Percentiles rank a stretch among this genome's conserved stretches.
Evolutionary conservation across 2,888 invertebrate species (phyloP).

Genomic region (Sphinx pinastri): DNA sequence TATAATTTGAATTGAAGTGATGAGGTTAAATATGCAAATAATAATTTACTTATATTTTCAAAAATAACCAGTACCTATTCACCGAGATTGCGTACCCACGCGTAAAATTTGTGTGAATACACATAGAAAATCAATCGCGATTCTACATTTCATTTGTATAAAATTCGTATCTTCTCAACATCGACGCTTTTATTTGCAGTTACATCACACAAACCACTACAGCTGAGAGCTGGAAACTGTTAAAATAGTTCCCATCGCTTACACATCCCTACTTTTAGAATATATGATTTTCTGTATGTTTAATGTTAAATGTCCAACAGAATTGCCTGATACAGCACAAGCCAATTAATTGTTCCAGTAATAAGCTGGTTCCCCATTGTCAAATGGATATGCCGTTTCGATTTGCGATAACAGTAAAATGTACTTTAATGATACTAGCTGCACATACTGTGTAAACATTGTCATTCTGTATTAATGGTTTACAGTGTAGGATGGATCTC

Average conservation of each 20-base stretch:
- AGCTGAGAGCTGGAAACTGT: neutral
- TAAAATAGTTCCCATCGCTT: neutral
- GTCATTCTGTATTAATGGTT: constrained; percentile 69
- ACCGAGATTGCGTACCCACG: too few species aligned
- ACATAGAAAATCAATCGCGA: too few species aligned
- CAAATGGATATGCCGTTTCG: constrained; percentile 74
- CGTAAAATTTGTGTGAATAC: too few species aligned
- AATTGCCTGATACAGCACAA: neutral
- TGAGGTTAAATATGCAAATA: too few species aligned
- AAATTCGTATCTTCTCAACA: too few species aligned
- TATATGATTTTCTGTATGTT: neutral
- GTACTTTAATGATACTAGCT: constrained; percentile 66
- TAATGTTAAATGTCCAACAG: neutral
- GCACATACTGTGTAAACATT: constrained; percentile 70
- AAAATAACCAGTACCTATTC: too few species aligned
- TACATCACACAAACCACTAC: too few species aligned
- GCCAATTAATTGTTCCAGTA: constrained; percentile 43
- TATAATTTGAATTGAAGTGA: too few species aligned
- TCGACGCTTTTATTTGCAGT: too few species aligned
- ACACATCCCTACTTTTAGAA: neutral
- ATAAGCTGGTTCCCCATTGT: constrained; percentile 60
- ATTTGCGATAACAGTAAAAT: constrained; percentile 80
- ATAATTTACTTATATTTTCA: too few species aligned
- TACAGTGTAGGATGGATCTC: constrained; percentile 58
- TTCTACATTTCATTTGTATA: too few species aligned